Percentiles rank a stretch among this genome's conserved stretches.
phyloP scores from a whole-genome alignment of 2,113 vertebrate species.

The Scomber scombrus region DNA sequence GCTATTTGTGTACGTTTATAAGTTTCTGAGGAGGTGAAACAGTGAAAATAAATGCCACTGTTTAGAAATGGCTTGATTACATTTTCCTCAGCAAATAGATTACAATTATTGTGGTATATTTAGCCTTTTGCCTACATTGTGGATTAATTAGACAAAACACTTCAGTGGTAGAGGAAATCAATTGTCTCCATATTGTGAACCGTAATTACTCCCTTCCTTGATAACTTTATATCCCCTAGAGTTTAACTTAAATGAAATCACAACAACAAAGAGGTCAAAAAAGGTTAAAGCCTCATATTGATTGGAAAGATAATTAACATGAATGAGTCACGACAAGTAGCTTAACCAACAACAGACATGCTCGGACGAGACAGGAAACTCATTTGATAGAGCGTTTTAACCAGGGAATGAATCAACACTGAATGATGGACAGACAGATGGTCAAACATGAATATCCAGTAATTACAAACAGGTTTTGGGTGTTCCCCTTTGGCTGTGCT shows the following conservation, averaged over 20 bases:
- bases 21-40: neutral
- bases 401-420: neutral
- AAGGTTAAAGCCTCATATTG: conserved; percentile 74
- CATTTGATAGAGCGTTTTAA: conserved; percentile 17
- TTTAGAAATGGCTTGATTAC: neutral
- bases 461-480: conserved; percentile 1
- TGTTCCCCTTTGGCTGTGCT: neutral
- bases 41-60: neutral
- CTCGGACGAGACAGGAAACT: conserved; percentile 36
- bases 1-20: neutral
- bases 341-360: conserved; percentile 49
- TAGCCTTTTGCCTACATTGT: conserved; percentile 16
- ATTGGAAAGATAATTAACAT: conserved; percentile 76
- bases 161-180: conserved; percentile 52
- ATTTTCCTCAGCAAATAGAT: neutral
- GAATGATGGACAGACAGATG: conserved; percentile 11
- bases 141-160: conserved; percentile 44
- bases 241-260: conserved; percentile 51
- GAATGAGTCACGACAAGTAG: conserved; percentile 51
- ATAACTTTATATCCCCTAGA: conserved; percentile 53
- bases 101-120: conserved; percentile 21
- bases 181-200: conserved; percentile 61
- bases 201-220: conserved; percentile 64
- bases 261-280: conserved; percentile 60
- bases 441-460: conserved; percentile 17